Percentiles rank a stretch among this genome's conserved stretches.
Evolutionary conservation across 1,140 invertebrate genomes (phyloP).

Genomic region (Stegodyphus dumicola): DNA sequence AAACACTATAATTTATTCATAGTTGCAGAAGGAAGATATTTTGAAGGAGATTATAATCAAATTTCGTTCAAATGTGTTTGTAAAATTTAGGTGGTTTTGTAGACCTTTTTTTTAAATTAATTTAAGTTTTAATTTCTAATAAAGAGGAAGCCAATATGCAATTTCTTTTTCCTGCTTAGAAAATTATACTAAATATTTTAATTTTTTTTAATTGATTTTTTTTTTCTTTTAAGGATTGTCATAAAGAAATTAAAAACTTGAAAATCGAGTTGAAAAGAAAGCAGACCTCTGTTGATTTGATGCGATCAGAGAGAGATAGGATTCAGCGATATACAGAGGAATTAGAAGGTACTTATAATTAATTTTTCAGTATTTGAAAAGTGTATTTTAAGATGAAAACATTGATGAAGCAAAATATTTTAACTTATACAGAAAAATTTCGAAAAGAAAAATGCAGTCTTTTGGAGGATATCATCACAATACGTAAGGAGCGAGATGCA

Average conservation of each 20-base stretch:
- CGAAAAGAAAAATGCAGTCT: constrained; percentile 36
- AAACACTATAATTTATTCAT: too few species aligned
- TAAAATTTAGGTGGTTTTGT: background rate
- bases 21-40: too few species aligned
- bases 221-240: constrained; percentile 24
- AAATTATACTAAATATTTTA: background rate
- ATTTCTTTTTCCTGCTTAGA: too few species aligned
- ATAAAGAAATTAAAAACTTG: constrained; percentile 50
- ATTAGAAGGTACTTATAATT: constrained; percentile 25
- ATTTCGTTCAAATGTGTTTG: background rate
- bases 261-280: constrained; percentile 55
- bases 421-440: constrained; percentile 17
- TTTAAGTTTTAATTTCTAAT: background rate
- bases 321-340: constrained; percentile 18
- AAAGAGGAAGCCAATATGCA: background rate
- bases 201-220: background rate
- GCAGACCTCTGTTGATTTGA: constrained; percentile 46
- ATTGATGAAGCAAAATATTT: background rate
- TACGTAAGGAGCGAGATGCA: constrained; percentile 22
- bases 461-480: constrained; percentile 25
- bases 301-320: constrained; percentile 48
- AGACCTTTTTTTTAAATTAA: background rate
- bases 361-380: background rate
- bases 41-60: too few species aligned
- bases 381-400: too few species aligned